Evolutionary conservation across 1,140 invertebrate genomes (phyloP).

Genomic region (Argopecten irradians): DNA sequence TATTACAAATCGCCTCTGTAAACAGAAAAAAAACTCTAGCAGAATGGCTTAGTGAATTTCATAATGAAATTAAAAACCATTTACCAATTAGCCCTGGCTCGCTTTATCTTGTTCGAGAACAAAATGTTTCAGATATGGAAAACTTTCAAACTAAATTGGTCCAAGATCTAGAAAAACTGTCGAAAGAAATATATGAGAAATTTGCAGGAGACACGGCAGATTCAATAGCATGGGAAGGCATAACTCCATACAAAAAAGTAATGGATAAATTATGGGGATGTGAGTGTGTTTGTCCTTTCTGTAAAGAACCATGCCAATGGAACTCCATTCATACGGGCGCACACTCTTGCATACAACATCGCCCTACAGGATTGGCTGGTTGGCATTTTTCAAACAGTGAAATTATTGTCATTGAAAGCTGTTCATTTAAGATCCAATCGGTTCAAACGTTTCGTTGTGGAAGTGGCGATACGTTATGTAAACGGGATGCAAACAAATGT

Average conservation of each 20-base stretch:
- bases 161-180: neutral
- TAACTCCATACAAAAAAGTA: neutral
- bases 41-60: too few relatives aligned
- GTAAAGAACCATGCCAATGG: neutral
- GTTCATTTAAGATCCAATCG: neutral
- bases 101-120: neutral
- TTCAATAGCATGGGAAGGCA: neutral
- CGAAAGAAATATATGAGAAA: neutral
- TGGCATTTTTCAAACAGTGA: neutral
- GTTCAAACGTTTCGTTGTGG: neutral
- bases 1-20: too few relatives aligned
- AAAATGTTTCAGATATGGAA: neutral
- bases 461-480: too few relatives aligned
- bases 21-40: too few relatives aligned
- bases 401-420: neutral
- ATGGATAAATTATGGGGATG: slow-evolving; percentile 10
- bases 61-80: too few relatives aligned
- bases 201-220: neutral
- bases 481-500: too few relatives aligned
- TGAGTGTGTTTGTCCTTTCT: neutral
- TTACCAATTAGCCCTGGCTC: neutral
- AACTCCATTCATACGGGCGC: neutral
- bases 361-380: neutral
- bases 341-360: neutral
- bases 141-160: neutral